phyloP scores from a whole-genome alignment of 2,113 vertebrate genomes.

The Tor tambroides region DNA sequence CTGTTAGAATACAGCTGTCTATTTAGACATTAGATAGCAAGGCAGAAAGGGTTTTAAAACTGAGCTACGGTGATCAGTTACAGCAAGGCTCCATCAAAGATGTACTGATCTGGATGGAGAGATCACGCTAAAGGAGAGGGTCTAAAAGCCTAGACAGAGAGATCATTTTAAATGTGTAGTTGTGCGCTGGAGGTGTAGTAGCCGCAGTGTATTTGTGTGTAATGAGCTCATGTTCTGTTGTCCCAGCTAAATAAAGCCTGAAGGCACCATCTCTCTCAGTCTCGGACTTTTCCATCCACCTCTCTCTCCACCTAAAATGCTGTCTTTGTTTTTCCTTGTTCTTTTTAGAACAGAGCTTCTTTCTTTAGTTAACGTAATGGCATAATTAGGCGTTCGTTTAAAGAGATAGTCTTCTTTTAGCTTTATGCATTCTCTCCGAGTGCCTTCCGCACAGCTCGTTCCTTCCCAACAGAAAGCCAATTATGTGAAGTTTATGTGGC shows the following conservation, averaged over 20 bases:
- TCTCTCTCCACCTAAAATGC: constrained; percentile 36
- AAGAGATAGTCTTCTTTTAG: constrained; percentile 57
- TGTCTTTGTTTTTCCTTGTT: constrained; percentile 37
- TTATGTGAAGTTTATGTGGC: constrained; percentile 49
- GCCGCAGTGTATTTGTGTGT: constrained; percentile 52
- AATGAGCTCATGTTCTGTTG: constrained; percentile 61
- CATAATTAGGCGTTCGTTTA: constrained; percentile 60
- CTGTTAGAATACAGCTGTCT: background rate
- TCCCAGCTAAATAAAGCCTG: constrained; percentile 56
- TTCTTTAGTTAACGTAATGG: constrained; percentile 53
- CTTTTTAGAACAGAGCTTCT: constrained; percentile 24
- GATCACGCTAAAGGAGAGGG: constrained; percentile 12
- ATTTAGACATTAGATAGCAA: background rate
- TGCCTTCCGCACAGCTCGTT: constrained; percentile 15
- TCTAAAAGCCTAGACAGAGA: constrained; percentile 46
- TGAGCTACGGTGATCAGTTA: constrained; percentile 8
- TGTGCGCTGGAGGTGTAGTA: constrained; percentile 45
- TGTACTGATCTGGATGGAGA: constrained; percentile 34
- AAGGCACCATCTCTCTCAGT: constrained; percentile 23
- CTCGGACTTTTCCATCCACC: constrained; percentile 5
- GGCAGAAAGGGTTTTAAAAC: constrained; percentile 13
- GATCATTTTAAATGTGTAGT: constrained; percentile 52
- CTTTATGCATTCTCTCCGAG: constrained; percentile 19
- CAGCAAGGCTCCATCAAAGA: background rate
- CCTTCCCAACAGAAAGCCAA: constrained; percentile 33